Evolutionary conservation across 2,113 vertebrate species (phyloP).

Genomic region (Pollachius pollachius): DNA sequence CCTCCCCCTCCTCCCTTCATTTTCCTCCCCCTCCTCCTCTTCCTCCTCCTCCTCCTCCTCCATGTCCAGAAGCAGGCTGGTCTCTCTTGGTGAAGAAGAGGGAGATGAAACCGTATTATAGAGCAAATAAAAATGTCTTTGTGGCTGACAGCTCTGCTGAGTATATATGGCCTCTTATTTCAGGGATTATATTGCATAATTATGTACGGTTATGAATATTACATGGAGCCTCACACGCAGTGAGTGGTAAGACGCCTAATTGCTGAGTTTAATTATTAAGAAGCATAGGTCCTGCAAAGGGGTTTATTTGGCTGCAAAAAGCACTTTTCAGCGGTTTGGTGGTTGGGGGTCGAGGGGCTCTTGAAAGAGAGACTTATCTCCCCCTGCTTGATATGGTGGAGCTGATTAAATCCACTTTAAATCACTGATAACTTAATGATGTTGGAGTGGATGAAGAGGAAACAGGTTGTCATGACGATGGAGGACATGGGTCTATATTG

Average conservation of each 20-base stretch:
- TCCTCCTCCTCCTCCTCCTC: no score
- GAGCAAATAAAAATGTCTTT: slow-evolving; percentile 78
- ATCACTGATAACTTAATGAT: slow-evolving; percentile 78
- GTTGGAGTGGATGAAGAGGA: slow-evolving; percentile 65
- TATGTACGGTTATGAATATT: slow-evolving; percentile 80
- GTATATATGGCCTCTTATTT: slow-evolving; percentile 72
- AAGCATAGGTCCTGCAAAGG: slow-evolving; percentile 74
- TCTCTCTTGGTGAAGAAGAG: slow-evolving; percentile 36
- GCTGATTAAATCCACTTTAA: slow-evolving; percentile 81
- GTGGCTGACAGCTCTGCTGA: slow-evolving; percentile 66
- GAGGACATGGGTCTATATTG: slow-evolving; percentile 44
- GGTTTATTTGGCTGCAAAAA: slow-evolving; percentile 59
- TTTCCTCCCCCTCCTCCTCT: no score
- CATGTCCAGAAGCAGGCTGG: slow-evolving; percentile 41
- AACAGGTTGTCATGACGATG: slow-evolving; percentile 28
- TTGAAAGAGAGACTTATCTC: slow-evolving; percentile 80
- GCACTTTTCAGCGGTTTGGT: slow-evolving; percentile 83
- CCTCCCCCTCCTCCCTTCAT: no score
- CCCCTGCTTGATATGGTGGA: slow-evolving; percentile 79
- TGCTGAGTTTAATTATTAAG: slow-evolving; percentile 84
- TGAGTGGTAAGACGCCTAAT: slow-evolving; percentile 76
- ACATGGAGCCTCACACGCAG: slow-evolving; percentile 71
- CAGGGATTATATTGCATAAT: slow-evolving; percentile 76
- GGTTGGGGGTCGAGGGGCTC: slow-evolving; percentile 70
- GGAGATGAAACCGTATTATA: slow-evolving; percentile 71